Percentiles rank a stretch among this genome's conserved stretches.
These are phyloP conservation scores for Lochmaea crataegi DNA, from an alignment of 2,888 invertebrate species.

Conservation along the genomic window DNA sequence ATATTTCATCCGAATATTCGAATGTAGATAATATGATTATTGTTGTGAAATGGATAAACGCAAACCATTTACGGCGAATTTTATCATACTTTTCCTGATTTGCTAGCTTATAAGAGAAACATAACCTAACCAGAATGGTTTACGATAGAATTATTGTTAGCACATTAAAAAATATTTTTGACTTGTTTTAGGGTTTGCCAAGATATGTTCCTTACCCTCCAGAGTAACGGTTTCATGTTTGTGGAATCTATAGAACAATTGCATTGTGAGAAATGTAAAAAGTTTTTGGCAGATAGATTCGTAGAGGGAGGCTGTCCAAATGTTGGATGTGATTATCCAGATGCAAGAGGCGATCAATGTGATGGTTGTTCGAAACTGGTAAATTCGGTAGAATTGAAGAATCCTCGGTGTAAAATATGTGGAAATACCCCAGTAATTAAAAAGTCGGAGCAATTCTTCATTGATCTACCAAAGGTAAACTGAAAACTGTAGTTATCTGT, in stretches of 20 bases:
- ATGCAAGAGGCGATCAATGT: constrained; percentile 98
- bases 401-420: constrained; percentile 92
- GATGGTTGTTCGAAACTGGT: constrained; percentile 97
- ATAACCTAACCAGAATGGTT: too few species aligned
- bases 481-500: too few species aligned
- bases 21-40: too few species aligned
- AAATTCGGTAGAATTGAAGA: constrained; percentile 88
- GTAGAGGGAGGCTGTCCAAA: constrained; percentile 96
- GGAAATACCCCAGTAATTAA: constrained; percentile 75
- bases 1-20: too few species aligned
- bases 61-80: too few species aligned
- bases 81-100: too few species aligned
- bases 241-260: constrained; percentile 92
- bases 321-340: constrained; percentile 86
- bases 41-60: too few species aligned
- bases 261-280: constrained; percentile 87
- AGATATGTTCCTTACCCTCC: constrained; percentile 85
- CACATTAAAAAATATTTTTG: not conserved
- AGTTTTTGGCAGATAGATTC: constrained; percentile 87
- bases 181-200: constrained; percentile 81
- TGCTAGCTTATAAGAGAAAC: too few species aligned
- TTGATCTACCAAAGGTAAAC: constrained; percentile 91
- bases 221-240: constrained; percentile 84
- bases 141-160: too few species aligned
- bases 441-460: constrained; percentile 91